Percentiles rank a stretch among this genome's conserved stretches.
Evolutionary conservation across 37 sponge, comb jelly and placozoan species (phyloP).

Genomic region (Spongia lamella): DNA sequence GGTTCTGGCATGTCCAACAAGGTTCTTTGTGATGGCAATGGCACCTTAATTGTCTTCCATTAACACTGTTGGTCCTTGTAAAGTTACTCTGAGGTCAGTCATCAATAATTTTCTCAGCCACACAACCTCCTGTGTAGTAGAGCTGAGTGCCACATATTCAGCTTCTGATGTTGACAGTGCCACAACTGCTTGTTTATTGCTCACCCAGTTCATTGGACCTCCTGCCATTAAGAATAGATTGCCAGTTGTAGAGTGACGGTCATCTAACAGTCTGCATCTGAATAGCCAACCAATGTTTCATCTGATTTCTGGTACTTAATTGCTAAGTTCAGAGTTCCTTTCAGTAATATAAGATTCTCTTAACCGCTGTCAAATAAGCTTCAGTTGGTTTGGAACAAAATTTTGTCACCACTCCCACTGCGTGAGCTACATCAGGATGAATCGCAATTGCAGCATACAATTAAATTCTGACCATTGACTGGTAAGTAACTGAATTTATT

Average conservation of each 20-base stretch:
- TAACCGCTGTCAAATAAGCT: conserved; percentile 49
- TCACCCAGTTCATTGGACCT: conserved; percentile 55
- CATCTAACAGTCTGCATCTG: conserved; percentile 59
- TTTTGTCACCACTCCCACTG: conserved; percentile 51
- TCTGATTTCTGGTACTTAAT: conserved; percentile 27
- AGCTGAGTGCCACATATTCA: conserved; percentile 40
- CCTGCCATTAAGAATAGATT: conserved; percentile 48
- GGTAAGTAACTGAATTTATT: conserved; percentile 35
- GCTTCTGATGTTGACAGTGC: conserved; percentile 36
- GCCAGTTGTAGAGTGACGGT: conserved; percentile 55
- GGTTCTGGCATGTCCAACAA: conserved; percentile 10
- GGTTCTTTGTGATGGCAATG: conserved; percentile 45
- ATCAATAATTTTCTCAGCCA: conserved; percentile 37
- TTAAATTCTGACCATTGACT: conserved; percentile 65
- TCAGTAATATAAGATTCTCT: conserved; percentile 52
- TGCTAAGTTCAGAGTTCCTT: conserved; percentile 29
- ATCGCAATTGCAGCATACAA: conserved; percentile 37
- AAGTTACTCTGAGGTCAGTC: conserved; percentile 12
- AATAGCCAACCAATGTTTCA: conserved; percentile 40
- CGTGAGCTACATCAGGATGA: conserved; percentile 49
- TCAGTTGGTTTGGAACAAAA: conserved; percentile 38
- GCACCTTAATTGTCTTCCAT: conserved; percentile 62
- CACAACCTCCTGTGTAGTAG: conserved; percentile 33
- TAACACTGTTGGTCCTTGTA: conserved; percentile 3
- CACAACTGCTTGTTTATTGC: conserved; percentile 42